A percentile compares a stretch with the other conserved stretches of the same genome.
Conservation (phyloP, 1,140 invertebrate genomes). For the Ganaspis sp. region DNA sequence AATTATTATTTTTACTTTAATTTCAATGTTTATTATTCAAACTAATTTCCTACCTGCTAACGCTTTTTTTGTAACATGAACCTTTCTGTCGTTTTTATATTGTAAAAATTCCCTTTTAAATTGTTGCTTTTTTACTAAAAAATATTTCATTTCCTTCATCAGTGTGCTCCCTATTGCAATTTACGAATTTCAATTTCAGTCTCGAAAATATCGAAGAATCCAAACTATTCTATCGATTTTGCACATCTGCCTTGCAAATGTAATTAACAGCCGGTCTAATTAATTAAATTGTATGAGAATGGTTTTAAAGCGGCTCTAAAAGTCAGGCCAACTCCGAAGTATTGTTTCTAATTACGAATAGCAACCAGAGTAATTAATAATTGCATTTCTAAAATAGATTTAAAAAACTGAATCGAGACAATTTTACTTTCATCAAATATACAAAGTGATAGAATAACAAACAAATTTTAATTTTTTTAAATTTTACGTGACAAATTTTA, state of each 20-base stretch:
- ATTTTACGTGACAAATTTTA: too few relatives aligned
- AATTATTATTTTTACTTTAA: too few relatives aligned
- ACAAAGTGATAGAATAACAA: too few relatives aligned
- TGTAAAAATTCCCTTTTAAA: too few relatives aligned
- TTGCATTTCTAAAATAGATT: neutral
- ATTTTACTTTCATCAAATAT: neutral
- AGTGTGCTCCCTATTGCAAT: neutral
- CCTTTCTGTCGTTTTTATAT: too few relatives aligned
- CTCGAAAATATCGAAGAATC: neutral
- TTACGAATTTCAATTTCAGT: neutral
- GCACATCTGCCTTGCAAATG: slow-evolving; percentile 4
- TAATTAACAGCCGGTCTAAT: slow-evolving; percentile 7
- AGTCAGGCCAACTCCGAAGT: neutral
- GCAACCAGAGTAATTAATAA: neutral
- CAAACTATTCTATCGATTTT: neutral
- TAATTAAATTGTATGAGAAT: slow-evolving; percentile 1
- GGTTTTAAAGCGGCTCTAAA: neutral
- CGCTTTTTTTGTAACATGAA: too few relatives aligned
- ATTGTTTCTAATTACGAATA: slow-evolving; percentile 6
- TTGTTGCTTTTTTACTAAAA: too few relatives aligned
- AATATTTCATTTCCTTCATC: too few relatives aligned
- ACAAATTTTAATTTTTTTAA: too few relatives aligned
- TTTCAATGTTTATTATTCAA: too few relatives aligned
- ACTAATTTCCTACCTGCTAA: too few relatives aligned
- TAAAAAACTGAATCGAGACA: neutral